phyloP scores from a whole-genome alignment of 2,888 invertebrate species.

The Drosophila buzzatii region DNA sequence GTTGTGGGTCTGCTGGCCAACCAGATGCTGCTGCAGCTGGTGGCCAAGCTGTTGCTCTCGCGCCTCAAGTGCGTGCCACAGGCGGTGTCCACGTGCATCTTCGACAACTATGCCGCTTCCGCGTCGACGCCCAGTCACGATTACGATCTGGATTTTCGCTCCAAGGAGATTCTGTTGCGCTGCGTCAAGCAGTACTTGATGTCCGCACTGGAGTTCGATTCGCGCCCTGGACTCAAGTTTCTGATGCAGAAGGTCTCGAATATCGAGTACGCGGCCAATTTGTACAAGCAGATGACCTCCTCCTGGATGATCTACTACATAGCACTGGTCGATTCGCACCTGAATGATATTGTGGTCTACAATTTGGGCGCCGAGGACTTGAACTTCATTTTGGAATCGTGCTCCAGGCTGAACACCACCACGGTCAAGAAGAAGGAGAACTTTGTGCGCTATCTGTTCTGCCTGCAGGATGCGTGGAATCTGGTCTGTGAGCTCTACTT shows the following conservation, averaged over 20 bases:
- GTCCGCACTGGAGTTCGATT: slow-evolving; percentile 94
- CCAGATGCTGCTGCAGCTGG: slow-evolving; percentile 95
- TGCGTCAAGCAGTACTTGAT: slow-evolving; percentile 93
- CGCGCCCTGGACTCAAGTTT: slow-evolving; percentile 96
- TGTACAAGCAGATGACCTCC: slow-evolving; percentile 96
- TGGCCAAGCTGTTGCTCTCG: slow-evolving; percentile 94
- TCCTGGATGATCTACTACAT: slow-evolving; percentile 96
- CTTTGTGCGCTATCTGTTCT: slow-evolving; percentile 87
- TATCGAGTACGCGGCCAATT: slow-evolving; percentile 93
- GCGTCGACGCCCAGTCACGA: slow-evolving; percentile 85
- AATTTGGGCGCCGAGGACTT: slow-evolving; percentile 88
- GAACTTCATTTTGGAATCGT: slow-evolving; percentile 88
- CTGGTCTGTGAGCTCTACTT: slow-evolving; percentile 87
- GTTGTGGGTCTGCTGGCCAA: slow-evolving; percentile 96
- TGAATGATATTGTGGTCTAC: slow-evolving; percentile 89
- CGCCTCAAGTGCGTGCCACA: slow-evolving; percentile 89
- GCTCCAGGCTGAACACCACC: slow-evolving; percentile 86
- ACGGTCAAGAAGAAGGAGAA: slow-evolving; percentile 86
- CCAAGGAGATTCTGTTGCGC: slow-evolving; percentile 89
- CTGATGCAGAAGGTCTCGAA: slow-evolving; percentile 96
- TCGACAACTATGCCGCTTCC: slow-evolving; percentile 85
- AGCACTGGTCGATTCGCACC: slow-evolving; percentile 93
- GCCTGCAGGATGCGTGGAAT: slow-evolving; percentile 88
- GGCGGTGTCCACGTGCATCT: slow-evolving; percentile 86
- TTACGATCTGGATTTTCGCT: slow-evolving; percentile 85